These are phyloP conservation scores for Ammospiza nelsoni DNA, from an alignment of 2,113 vertebrate species.

Conservation along the genomic window DNA sequence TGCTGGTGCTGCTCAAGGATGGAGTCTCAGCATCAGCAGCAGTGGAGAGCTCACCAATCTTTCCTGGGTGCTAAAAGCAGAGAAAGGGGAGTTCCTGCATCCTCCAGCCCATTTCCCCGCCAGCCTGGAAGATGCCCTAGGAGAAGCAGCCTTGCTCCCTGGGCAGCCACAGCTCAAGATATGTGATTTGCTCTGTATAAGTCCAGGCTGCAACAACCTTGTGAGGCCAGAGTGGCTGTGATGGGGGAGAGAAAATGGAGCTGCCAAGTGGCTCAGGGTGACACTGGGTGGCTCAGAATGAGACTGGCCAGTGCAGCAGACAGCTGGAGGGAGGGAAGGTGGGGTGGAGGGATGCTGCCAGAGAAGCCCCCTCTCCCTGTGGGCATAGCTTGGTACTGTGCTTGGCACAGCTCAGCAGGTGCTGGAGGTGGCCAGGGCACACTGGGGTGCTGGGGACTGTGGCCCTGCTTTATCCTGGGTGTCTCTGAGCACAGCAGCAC, in stretches of 20 bases:
- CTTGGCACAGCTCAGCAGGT: no score
- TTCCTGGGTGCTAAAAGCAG: background rate
- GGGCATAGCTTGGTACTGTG: background rate
- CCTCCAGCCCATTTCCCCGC: background rate
- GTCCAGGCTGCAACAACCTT: background rate
- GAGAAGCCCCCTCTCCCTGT: rapidly evolving
- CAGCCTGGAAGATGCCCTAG: background rate
- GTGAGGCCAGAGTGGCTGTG: rapidly evolving
- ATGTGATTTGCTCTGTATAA: rapidly evolving
- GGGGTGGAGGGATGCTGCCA: background rate
- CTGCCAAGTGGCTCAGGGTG: rapidly evolving
- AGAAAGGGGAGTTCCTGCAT: background rate
- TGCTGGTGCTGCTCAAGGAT: background rate
- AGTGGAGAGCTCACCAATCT: background rate
- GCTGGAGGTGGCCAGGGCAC: background rate
- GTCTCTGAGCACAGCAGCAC: background rate
- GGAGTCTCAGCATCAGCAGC: rapidly evolving
- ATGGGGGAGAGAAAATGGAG: background rate
- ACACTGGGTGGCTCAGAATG: background rate
- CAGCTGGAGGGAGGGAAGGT: background rate
- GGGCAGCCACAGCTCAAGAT: rapidly evolving
- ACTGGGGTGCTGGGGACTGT: background rate
- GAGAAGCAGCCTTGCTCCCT: background rate
- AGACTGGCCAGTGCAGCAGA: background rate
- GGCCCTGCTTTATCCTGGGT: background rate